These are phyloP conservation scores for Dendrolimus pini DNA, from an alignment of 2,888 invertebrate species.

Conservation along the genomic window DNA sequence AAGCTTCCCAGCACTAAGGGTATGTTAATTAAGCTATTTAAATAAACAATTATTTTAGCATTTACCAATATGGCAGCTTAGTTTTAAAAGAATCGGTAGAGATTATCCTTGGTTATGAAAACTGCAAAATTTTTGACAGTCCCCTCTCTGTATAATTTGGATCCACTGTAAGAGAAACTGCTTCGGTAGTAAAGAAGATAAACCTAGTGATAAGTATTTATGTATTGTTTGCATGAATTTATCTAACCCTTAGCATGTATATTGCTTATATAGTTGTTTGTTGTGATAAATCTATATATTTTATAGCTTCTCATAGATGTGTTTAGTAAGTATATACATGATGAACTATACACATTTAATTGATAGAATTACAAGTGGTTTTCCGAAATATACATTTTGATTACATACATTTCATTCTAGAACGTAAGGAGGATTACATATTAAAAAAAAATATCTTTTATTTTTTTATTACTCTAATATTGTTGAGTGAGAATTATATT, in stretches of 20 bases:
- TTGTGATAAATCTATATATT: not conserved
- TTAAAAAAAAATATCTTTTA: too few relatives aligned
- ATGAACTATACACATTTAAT: not conserved
- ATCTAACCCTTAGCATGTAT: not conserved
- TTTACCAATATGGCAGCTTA: constrained; percentile 76
- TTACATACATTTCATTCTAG: not conserved
- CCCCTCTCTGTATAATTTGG: not conserved
- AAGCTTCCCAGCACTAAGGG: constrained; percentile 42
- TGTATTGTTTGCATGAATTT: not conserved
- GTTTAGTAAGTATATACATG: not conserved
- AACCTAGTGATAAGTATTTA: not conserved
- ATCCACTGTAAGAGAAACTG: not conserved
- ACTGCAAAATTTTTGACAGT: not conserved
- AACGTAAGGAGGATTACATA: too few relatives aligned
- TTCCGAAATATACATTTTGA: not conserved
- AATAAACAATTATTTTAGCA: constrained; percentile 60
- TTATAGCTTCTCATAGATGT: not conserved
- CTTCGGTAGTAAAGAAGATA: not conserved
- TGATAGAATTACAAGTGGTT: not conserved
- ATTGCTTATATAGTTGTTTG: not conserved
- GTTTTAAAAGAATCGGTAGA: constrained; percentile 41
- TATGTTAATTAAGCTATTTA: constrained; percentile 51
- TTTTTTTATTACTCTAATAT: too few relatives aligned
- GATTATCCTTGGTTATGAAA: constrained; percentile 31
- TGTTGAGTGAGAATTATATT: too few relatives aligned